Base-by-base conservation (phyloP, 2,113 vertebrate genomes). In the Phrynosoma blainvillii region DNA sequence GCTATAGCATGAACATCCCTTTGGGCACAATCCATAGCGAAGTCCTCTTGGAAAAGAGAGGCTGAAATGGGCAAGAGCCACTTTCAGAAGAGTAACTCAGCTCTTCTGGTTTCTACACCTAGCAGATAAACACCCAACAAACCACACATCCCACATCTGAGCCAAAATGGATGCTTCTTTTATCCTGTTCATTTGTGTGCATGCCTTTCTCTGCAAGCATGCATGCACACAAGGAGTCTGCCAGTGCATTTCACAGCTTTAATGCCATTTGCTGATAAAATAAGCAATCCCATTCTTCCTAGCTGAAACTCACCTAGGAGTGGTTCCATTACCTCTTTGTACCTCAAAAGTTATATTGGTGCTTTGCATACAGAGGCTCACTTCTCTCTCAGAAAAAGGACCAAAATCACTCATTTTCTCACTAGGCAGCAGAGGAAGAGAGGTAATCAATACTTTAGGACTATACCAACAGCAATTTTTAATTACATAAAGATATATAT, bases 371-470 rank as follows among this genome's bases (percentile, higher is more conserved):
- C 20, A 74, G 18, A 36, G 18, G 65, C 73, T 70, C 32, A 20
- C 12, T 68, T 77, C 40, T 77, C 42, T 84, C 68, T n/a, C 40
- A 47, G 47, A 68, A 78, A 3, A 40, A 84, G 20, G 77, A 85
- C 77, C 77, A 85, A 85, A 80, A 80, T 40, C 82, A 27, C n/a
- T 32, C 30, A 20, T 52, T 79, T 77, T 87, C 23, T 54, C 30
- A 36, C 1, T 21, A n/a, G 70, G 4, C 36, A 32, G 18, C 30
- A 47, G 42, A 79, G 30, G 40, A 47, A 10, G 18, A 12, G 3
- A 3, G 27, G 40, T 2, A 30, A 65, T 20, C 1, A 21, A 42
- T 30, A 42, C 47, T 75, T 65, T 82, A 16, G n/a, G 20, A 62
- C 13, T 40, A 16, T 6, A 9, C 0, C 0, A 42, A 0, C 0